phyloP scores from a whole-genome alignment of 1,140 invertebrate genomes.

The Hylyphantes graminicola region DNA sequence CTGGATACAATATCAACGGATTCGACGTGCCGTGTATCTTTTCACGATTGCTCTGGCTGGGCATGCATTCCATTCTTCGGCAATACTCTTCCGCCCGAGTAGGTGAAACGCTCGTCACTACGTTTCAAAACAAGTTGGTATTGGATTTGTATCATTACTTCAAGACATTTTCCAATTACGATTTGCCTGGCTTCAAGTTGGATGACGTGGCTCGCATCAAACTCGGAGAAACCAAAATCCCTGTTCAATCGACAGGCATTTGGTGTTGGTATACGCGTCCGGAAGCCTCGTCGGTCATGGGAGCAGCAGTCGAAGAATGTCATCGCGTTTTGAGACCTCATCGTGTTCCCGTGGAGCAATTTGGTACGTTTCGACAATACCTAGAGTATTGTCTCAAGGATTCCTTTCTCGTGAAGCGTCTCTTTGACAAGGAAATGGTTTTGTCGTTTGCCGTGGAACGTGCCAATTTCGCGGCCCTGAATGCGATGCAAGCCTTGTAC shows the following conservation, averaged over 20 bases:
- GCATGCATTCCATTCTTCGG: neutral
- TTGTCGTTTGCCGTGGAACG: neutral
- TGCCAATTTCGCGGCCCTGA: constrained; percentile 12
- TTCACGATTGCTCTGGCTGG: neutral
- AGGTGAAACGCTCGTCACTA: neutral
- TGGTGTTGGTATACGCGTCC: constrained; percentile 10
- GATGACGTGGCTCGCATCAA: constrained; percentile 36
- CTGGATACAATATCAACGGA: constrained; percentile 30
- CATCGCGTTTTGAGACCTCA: neutral
- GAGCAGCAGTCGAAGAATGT: neutral
- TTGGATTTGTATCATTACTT: constrained; percentile 41
- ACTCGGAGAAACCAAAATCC: constrained; percentile 6
- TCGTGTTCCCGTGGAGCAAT: neutral
- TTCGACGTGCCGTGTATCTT: constrained; percentile 30
- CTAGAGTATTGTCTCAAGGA: constrained; percentile 19
- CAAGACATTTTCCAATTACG: constrained; percentile 26
- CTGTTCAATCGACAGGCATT: constrained; percentile 14
- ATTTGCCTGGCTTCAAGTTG: constrained; percentile 30
- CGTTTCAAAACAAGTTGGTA: constrained; percentile 23
- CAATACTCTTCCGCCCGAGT: neutral
- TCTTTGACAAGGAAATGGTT: constrained; percentile 20
- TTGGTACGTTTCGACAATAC: constrained; percentile 25
- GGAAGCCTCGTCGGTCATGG: neutral
- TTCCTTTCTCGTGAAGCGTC: neutral
- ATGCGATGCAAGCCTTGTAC: constrained; percentile 1